phyloP scores from a whole-genome alignment of 2,888 invertebrate genomes.

The Pheosia tremula region DNA sequence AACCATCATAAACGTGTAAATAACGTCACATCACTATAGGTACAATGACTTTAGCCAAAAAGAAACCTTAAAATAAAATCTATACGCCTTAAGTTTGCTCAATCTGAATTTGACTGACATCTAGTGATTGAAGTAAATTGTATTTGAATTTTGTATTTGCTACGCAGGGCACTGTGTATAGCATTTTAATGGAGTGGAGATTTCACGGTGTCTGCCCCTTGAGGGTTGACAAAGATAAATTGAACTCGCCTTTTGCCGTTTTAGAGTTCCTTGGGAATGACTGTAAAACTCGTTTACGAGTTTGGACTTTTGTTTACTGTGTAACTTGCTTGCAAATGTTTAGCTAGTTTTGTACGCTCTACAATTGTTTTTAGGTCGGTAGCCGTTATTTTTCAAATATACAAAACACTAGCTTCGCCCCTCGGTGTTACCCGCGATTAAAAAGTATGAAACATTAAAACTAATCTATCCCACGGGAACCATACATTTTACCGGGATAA shows the following conservation, averaged over 20 bases:
- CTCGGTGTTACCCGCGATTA: too few species aligned
- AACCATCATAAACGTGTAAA: too few species aligned
- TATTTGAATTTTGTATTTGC: constrained; percentile 43
- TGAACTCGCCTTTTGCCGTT: constrained; percentile 59
- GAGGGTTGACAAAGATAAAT: constrained; percentile 71
- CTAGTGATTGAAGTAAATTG: constrained; percentile 41
- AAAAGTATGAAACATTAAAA: too few species aligned
- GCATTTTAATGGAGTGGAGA: constrained; percentile 66
- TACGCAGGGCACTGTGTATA: constrained; percentile 42
- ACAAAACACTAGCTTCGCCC: too few species aligned
- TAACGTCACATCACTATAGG: too few species aligned
- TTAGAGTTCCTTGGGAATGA: constrained; percentile 48
- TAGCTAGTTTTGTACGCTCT: constrained; percentile 32
- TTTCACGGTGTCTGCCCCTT: constrained; percentile 67
- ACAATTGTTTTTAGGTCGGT: constrained; percentile 16
- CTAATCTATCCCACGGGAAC: too few species aligned
- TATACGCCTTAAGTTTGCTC: constrained; percentile 13
- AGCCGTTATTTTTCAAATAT: background rate
- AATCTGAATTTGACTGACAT: constrained; percentile 33
- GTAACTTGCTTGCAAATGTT: constrained; percentile 30
- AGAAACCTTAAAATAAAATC: background rate
- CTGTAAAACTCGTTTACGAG: constrained; percentile 45
- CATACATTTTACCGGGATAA: too few species aligned
- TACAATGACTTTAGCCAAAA: too few species aligned
- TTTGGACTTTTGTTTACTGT: constrained; percentile 29